Conservation (phyloP, 2,888 invertebrate species). For the Alsophila aescularia region DNA sequence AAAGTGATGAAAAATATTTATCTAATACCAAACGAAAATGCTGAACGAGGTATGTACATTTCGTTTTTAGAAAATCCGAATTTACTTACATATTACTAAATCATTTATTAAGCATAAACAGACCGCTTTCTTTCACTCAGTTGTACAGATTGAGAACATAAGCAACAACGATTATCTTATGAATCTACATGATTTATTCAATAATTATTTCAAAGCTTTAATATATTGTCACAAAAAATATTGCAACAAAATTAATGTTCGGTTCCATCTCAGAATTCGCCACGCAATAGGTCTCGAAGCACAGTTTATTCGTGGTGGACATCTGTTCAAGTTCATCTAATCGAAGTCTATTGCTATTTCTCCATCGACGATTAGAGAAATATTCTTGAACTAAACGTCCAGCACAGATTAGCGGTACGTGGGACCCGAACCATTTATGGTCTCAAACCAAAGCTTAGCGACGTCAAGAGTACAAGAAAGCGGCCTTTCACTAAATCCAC, state of each 20-base stretch:
- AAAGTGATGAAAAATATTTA: constrained; percentile 1
- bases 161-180: constrained; percentile 9
- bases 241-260: constrained; percentile 4
- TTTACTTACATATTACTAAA: constrained; percentile 24
- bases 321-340: too few species aligned
- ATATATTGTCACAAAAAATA: constrained; percentile 6
- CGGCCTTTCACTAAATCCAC: constrained; percentile 14
- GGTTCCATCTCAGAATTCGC: too few species aligned
- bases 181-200: constrained; percentile 21
- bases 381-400: too few species aligned
- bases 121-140: constrained; percentile 13
- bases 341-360: too few species aligned
- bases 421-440: too few species aligned
- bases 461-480: constrained; percentile 4
- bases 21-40: constrained; percentile 1
- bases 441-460: neutral
- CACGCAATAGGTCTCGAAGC: too few species aligned
- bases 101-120: constrained; percentile 20
- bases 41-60: neutral
- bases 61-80: constrained; percentile 16
- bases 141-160: constrained; percentile 2
- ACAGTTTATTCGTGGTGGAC: too few species aligned
- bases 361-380: too few species aligned
- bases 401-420: too few species aligned
- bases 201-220: constrained; percentile 15